Base-by-base conservation (phyloP, 1,140 invertebrate species). In the Drosophila rufa region DNA sequence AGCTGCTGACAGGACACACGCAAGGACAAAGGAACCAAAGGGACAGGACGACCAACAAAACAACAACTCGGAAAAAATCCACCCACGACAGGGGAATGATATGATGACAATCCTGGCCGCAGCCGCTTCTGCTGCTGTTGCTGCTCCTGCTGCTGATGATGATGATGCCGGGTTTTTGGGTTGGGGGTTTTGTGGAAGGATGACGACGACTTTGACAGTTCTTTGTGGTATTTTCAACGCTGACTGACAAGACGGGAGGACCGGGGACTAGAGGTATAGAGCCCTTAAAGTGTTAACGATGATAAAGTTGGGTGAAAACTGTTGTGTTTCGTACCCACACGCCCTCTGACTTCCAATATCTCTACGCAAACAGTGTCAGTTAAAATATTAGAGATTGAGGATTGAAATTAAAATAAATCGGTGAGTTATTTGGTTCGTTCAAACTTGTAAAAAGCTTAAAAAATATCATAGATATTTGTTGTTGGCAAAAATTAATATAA, bases 181-280 rank as follows among this genome's bases (percentile, higher is more conserved):
- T 12, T 45, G 43, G 65, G 36, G 75, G 50, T 69, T 59, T 15
- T 56, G 50, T 58, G 53, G 68, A 22, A 60, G 46, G 48, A 77
- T 45, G 48, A 83, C 73, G 64, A 89, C 78, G 70, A 90, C 70
- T 89, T 90, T 89, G 84, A 90, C 84, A 89, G 81, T 90, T 89
- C 84, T 89, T 89, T 89, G 84, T 89, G 84, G 84, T 80, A 69
- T 80, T 68, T 80, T 47, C 79, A 68, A 45, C 45, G 53, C 77
- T 58, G 53, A 47, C 50, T 65, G 64, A 76, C 48, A 76, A 60
- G 55, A 76, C 33, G 33, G 22, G 9, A 42, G 3, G 15, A 11
- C 45, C 15, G 51, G 48, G 46, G 11, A 36, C 19, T 57, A 33
- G 48, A 25, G 50, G 62, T 36, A 47, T 36, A 47, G 67, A 60